Conservation (phyloP, 1,140 invertebrate species). For the Drosophila virilis region DNA sequence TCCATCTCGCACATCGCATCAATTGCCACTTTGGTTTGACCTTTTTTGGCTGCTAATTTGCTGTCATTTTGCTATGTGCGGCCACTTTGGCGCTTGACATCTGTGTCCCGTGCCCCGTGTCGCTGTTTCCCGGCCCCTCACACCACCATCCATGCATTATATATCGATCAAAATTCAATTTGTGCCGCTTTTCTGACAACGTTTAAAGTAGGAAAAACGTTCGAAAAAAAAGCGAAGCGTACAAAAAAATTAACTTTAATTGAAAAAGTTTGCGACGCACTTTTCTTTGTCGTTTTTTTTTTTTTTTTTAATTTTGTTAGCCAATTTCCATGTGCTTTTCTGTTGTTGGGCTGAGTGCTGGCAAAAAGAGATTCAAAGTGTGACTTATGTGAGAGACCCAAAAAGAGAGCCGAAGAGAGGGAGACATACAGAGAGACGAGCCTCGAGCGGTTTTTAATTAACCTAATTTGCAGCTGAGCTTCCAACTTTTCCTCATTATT, state of each 20-base stretch:
- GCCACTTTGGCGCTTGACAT: constrained; percentile 10
- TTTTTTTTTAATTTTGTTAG: constrained; percentile 24
- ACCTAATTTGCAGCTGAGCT: constrained; percentile 74
- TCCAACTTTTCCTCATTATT: constrained; percentile 63
- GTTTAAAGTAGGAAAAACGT: constrained; percentile 54
- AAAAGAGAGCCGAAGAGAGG: neutral
- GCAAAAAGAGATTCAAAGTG: constrained; percentile 21
- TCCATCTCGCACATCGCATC: constrained; percentile 1
- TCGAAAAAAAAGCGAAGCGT: constrained; percentile 37
- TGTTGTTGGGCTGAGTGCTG: neutral
- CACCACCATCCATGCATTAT: constrained; percentile 58
- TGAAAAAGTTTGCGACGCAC: constrained; percentile 79
- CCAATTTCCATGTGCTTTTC: constrained; percentile 7
- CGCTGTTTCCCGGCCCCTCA: neutral
- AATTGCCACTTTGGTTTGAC: constrained; percentile 58
- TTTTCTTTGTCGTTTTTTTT: constrained; percentile 55
- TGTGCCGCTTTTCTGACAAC: constrained; percentile 73
- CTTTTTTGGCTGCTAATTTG: constrained; percentile 76
- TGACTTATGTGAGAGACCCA: constrained; percentile 46
- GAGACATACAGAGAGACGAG: constrained; percentile 15
- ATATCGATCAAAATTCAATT: constrained; percentile 82
- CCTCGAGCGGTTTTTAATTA: constrained; percentile 79
- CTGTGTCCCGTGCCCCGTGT: neutral
- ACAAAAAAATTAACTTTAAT: constrained; percentile 74
- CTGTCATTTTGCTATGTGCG: constrained; percentile 71